A percentile compares a stretch with the other conserved stretches of the same genome.
phyloP scores from a whole-genome alignment of 1,140 invertebrate genomes.

The Antheraea mylitta region DNA sequence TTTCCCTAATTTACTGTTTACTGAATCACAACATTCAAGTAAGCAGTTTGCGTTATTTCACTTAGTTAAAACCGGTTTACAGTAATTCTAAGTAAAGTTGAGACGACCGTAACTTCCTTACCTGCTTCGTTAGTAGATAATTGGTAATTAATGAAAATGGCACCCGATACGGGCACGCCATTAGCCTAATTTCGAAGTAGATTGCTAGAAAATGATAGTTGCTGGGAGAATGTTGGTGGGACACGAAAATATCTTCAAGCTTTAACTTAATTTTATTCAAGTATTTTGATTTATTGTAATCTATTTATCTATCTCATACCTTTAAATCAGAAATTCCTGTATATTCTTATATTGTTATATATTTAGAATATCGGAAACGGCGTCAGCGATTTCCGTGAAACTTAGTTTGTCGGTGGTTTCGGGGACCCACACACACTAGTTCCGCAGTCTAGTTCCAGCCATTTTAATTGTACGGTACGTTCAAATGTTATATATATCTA shows the following conservation, averaged over 20 bases:
- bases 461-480: too few species aligned
- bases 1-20: too few species aligned
- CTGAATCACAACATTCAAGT: not conserved
- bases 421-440: too few species aligned
- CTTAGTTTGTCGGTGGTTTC: too few species aligned
- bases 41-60: not conserved
- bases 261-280: not conserved
- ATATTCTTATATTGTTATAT: too few species aligned
- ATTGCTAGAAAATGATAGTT: not conserved
- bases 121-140: slow-evolving; percentile 13
- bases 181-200: slow-evolving; percentile 21
- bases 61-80: not conserved
- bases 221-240: not conserved
- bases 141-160: slow-evolving; percentile 26
- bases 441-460: too few species aligned
- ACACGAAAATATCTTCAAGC: not conserved
- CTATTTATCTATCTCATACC: too few species aligned
- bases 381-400: too few species aligned
- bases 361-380: too few species aligned
- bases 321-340: too few species aligned
- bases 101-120: not conserved
- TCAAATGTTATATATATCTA: too few species aligned
- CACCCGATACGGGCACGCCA: slow-evolving; percentile 14
- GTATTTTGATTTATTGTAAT: too few species aligned
- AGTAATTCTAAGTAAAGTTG: slow-evolving; percentile 5